Conservation (phyloP, 2,797 vertebrate genomes). For the Delichon dasypus region DNA sequence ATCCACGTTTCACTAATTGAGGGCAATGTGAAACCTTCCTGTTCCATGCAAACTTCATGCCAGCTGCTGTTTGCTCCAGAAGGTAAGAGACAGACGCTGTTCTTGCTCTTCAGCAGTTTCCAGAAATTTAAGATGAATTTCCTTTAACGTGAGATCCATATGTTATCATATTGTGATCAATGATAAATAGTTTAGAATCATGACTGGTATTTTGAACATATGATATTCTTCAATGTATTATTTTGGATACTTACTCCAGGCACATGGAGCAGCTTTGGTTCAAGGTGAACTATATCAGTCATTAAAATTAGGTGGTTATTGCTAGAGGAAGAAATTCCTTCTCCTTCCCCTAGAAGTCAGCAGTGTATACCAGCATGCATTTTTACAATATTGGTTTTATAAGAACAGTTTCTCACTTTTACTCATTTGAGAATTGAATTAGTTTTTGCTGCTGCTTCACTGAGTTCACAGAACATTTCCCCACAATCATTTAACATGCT, state of each 20-base stretch:
- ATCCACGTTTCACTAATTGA: not conserved
- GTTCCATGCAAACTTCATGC: not conserved
- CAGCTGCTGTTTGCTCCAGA: not conserved
- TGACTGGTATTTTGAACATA: not conserved
- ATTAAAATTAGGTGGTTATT: conserved; percentile 5
- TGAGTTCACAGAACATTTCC: conserved; percentile 84
- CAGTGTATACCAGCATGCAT: conserved; percentile 56
- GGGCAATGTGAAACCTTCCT: not conserved
- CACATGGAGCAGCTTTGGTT: not conserved
- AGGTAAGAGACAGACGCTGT: not conserved
- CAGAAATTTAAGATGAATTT: not conserved
- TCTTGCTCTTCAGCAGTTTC: not conserved
- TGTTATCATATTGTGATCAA: not conserved
- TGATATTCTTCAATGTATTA: not conserved
- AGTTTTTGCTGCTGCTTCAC: conserved; percentile 74
- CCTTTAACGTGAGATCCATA: not conserved
- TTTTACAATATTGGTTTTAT: conserved; percentile 62
- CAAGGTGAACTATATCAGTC: conserved; percentile 38
- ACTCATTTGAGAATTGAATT: conserved; percentile 81
- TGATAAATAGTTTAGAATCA: not conserved
- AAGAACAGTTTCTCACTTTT: conserved; percentile 72
- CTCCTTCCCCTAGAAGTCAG: not conserved
- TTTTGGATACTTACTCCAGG: not conserved
- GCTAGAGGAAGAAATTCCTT: conserved; percentile 2
- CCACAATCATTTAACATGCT: conserved; percentile 81